phyloP scores from a whole-genome alignment of 2,797 vertebrate genomes.

The Anas bernieri region DNA sequence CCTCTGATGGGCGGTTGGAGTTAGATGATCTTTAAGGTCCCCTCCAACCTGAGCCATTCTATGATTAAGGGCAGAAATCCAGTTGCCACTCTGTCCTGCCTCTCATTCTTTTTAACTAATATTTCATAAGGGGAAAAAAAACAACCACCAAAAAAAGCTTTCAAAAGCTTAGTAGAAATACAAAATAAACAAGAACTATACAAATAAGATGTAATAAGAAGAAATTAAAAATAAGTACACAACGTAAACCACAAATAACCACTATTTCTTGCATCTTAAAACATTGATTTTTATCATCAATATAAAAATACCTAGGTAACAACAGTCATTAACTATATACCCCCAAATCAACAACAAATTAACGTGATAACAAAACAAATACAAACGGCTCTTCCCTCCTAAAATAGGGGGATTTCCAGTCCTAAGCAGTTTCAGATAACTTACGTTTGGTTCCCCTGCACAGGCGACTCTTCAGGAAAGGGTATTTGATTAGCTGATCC shows the following conservation, averaged over 20 bases:
- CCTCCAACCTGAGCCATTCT: too few relatives aligned
- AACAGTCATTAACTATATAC: background rate
- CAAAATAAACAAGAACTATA: background rate
- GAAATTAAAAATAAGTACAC: background rate
- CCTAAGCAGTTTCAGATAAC: conserved; percentile 8
- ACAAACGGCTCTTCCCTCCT: background rate
- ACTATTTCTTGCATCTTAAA: background rate
- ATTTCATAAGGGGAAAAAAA: background rate
- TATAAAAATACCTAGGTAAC: background rate
- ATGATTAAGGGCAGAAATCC: background rate
- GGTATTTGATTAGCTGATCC: conserved; percentile 79
- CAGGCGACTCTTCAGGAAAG: conserved; percentile 86
- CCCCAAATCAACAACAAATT: background rate
- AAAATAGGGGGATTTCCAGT: background rate
- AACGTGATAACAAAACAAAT: background rate
- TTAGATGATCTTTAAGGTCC: too few relatives aligned
- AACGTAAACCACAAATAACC: background rate
- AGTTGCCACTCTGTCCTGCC: background rate
- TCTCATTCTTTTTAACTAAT: background rate
- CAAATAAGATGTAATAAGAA: background rate
- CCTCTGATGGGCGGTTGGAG: too few relatives aligned
- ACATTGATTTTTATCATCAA: background rate
- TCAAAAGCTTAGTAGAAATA: background rate
- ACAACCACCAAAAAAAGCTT: background rate
- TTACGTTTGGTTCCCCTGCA: conserved; percentile 84